Conservation (phyloP, 2,888 invertebrate species). For the Conistra vaccinii region DNA sequence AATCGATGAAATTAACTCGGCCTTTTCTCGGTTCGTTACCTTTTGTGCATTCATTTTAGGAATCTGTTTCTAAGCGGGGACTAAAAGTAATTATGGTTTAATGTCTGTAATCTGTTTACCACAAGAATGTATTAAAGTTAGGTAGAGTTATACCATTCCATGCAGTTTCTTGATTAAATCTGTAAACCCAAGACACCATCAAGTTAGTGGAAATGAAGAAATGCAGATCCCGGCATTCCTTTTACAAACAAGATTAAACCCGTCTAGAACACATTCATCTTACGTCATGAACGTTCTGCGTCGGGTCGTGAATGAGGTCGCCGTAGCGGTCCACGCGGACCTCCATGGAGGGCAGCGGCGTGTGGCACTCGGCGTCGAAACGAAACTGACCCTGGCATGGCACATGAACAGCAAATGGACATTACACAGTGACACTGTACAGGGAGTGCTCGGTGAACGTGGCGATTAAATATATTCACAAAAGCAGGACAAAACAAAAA, state of each 20-base stretch:
- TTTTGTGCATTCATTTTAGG: conserved; percentile 67
- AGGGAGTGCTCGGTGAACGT: conserved; percentile 61
- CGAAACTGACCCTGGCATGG: conserved; percentile 95
- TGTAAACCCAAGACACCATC: conserved; percentile 68
- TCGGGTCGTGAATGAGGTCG: conserved; percentile 88
- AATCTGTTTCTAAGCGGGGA: conserved; percentile 46
- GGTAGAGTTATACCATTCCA: conserved; percentile 37
- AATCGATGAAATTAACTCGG: conserved; percentile 72
- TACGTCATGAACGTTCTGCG: conserved; percentile 91
- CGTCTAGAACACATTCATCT: conserved; percentile 74
- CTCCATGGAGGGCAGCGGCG: conserved; percentile 94
- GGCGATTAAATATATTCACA: conserved; percentile 48
- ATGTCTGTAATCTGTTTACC: conserved; percentile 11
- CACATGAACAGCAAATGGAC: conserved; percentile 75
- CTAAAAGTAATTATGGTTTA: conserved; percentile 26
- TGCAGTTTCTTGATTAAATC: conserved; percentile 50
- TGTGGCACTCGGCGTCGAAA: conserved; percentile 96
- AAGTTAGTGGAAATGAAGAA: conserved; percentile 68
- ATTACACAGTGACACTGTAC: conserved; percentile 63
- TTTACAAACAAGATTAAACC: conserved; percentile 55
- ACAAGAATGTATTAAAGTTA: conserved; percentile 30
- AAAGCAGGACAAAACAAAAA: conserved; percentile 71
- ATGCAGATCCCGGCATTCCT: conserved; percentile 48
- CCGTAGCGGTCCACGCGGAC: conserved; percentile 92
- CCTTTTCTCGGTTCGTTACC: conserved; percentile 69